These are phyloP conservation scores for Octodonta nipae DNA, from an alignment of 2,888 invertebrate genomes.

Conservation along the genomic window DNA sequence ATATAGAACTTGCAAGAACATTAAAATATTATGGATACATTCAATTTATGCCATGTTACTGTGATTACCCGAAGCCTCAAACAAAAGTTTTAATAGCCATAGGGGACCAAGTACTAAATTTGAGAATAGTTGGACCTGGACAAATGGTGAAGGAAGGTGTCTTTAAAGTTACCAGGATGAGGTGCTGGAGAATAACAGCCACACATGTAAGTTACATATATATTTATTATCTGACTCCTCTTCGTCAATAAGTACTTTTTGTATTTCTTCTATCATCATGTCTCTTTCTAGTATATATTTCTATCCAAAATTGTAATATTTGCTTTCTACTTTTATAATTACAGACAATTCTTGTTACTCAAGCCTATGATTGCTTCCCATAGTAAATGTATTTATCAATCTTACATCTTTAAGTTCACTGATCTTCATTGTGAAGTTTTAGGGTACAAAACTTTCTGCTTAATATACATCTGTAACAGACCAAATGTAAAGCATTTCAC, in stretches of 20 bases:
- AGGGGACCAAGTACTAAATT: slow-evolving; percentile 73
- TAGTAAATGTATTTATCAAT: too few relatives aligned
- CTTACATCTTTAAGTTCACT: too few relatives aligned
- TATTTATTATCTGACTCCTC: too few relatives aligned
- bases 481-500: too few relatives aligned
- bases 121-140: slow-evolving; percentile 46
- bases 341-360: too few relatives aligned
- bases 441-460: too few relatives aligned
- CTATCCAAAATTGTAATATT: too few relatives aligned
- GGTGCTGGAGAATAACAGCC: slow-evolving; percentile 92
- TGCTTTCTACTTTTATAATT: too few relatives aligned
- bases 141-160: slow-evolving; percentile 63
- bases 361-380: too few relatives aligned
- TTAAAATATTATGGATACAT: slow-evolving; percentile 83
- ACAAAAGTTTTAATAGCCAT: slow-evolving; percentile 62
- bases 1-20: slow-evolving; percentile 68
- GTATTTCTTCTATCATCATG: not conserved
- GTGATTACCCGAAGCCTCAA: slow-evolving; percentile 62
- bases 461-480: too few relatives aligned
- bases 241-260: not conserved
- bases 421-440: too few relatives aligned
- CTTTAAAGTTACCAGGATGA: slow-evolving; percentile 90
- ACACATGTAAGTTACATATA: slow-evolving; percentile 47
- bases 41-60: slow-evolving; percentile 52
- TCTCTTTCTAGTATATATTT: too few relatives aligned